Conservation (phyloP, 1,140 invertebrate species). For the Neodiprion lecontei region DNA sequence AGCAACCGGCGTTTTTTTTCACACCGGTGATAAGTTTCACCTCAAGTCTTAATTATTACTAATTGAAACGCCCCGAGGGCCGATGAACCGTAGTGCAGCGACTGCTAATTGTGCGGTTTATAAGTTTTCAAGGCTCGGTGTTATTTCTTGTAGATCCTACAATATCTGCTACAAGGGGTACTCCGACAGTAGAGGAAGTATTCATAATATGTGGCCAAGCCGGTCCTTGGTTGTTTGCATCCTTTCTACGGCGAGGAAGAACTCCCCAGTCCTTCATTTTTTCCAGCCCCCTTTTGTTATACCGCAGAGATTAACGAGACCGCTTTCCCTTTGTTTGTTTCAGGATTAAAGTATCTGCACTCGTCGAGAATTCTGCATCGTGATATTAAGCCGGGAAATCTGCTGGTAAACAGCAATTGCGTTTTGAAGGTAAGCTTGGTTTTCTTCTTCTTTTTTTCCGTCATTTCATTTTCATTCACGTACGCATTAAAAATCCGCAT, state of each 20-base stretch:
- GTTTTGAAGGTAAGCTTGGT: conserved; percentile 83
- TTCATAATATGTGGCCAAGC: no score
- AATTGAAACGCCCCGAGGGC: not conserved
- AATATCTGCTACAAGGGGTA: no score
- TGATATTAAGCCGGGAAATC: conserved; percentile 99
- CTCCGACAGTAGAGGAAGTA: no score
- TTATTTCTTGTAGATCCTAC: no score
- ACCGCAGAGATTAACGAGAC: not conserved
- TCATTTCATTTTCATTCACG: not conserved
- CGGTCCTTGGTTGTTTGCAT: no score
- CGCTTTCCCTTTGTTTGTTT: conserved; percentile 45
- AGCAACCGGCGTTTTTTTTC: no score
- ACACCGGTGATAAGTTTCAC: not conserved
- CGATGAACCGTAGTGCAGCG: not conserved
- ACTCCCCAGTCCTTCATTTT: no score
- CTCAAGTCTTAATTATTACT: not conserved
- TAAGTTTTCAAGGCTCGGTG: no score
- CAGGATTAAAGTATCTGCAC: conserved; percentile 97
- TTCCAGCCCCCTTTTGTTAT: not conserved
- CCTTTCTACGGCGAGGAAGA: no score
- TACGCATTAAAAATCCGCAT: no score
- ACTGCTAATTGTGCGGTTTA: no score
- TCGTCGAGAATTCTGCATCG: conserved; percentile 96
- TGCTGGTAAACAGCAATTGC: conserved; percentile 98
- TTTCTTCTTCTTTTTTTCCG: not conserved